phyloP scores from a whole-genome alignment of 2,113 vertebrate genomes.

The Caranx melampygus region DNA sequence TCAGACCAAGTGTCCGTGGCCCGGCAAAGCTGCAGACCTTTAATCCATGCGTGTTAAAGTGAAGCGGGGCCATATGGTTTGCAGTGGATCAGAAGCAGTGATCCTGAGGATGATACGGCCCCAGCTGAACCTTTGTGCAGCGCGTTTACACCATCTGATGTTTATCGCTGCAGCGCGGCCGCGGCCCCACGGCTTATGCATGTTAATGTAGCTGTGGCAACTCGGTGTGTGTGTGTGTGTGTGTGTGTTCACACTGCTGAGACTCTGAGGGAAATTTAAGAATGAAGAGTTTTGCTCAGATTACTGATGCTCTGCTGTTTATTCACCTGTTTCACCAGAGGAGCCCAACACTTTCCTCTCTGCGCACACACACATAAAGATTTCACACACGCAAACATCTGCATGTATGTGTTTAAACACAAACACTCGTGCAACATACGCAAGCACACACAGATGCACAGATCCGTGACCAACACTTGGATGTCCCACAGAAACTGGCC shows the following conservation, averaged over 20 bases:
- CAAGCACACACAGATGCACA: constrained; percentile 39
- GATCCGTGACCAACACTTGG: constrained; percentile 70
- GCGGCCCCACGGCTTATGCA: constrained; percentile 39
- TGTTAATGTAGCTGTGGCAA: constrained; percentile 27
- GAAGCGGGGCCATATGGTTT: constrained; percentile 73
- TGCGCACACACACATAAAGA: constrained; percentile 12
- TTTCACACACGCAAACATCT: constrained; percentile 12
- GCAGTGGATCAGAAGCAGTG: constrained; percentile 71
- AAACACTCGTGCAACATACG: neutral
- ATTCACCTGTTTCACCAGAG: constrained; percentile 9
- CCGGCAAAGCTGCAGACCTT: constrained; percentile 20
- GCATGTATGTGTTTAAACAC: neutral
- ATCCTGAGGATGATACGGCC: constrained; percentile 69
- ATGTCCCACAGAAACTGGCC: constrained; percentile 73
- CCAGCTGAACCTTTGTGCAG: constrained; percentile 66
- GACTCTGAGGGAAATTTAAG: neutral
- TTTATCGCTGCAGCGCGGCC: constrained; percentile 54
- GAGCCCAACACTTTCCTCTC: constrained; percentile 1
- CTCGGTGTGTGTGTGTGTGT: neutral
- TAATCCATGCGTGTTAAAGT: constrained; percentile 67
- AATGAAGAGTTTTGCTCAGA: too few species aligned
- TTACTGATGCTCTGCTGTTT: too few species aligned
- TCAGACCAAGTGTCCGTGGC: constrained; percentile 1
- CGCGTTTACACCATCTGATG: constrained; percentile 72
- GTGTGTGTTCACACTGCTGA: neutral